Base-by-base conservation (phyloP, 2,113 vertebrate genomes). In the Bufo bufo region DNA sequence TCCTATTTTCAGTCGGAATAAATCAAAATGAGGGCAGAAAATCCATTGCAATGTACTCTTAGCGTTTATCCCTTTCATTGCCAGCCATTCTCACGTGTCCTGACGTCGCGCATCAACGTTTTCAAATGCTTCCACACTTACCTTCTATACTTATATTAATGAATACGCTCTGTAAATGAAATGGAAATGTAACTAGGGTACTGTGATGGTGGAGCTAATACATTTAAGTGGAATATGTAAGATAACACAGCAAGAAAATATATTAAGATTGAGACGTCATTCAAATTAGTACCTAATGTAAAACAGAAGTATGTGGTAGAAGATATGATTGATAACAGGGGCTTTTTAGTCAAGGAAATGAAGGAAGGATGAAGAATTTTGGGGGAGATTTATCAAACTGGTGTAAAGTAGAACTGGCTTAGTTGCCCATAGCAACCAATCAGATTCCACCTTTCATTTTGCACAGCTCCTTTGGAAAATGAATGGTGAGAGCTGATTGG, bases 21-120 rank as follows among this genome's bases (percentile, higher is more conserved):
- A 74, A 65, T 77, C 80, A 88, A 82, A 61, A 50, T 43, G 47
- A 23, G 54, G 50, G 13, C 77, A 87, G 77, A 71, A 71, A 87
- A 87, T 87, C 77, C 23, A 71, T 87, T 20, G 16, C 23, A 58
- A 58, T 52, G 77, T 56, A 47, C 47, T 14, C 50, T 45, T 87
- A 23, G 5, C 20, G 5, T 50, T 80, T 86, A 66, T 66, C 85
- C 74, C 52, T n/a, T 83, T 47, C 6, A 12, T 3, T 49, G 19
- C 80, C 4, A 17, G 19, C n/a, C 43, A 52, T 20, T 12, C 47
- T 82, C 8, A 0, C 5, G 0, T 8, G 45, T 63, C 19, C 4
- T 13, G n/a, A 13, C 49, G 12, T 82, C 49, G 79, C 49, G 61
- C 12, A 79, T 58, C 9, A 77, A 54, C 4, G 5, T 75, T 78